Base-by-base conservation (phyloP, 2,113 vertebrate species). In the Laterallus jamaicensis region DNA sequence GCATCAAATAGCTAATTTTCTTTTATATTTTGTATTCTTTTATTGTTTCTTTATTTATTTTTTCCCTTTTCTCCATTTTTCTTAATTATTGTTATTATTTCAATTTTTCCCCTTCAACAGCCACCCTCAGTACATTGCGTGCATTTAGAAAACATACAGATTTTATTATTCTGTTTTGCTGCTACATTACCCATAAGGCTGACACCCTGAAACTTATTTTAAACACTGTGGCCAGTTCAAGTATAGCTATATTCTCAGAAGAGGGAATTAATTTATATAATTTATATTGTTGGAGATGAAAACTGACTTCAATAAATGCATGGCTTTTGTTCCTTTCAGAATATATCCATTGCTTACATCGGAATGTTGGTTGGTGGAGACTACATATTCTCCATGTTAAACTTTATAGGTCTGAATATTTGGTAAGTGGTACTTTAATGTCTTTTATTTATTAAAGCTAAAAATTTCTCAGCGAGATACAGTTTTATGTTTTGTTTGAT, bases 351-450 rank as follows among this genome's bases (percentile, higher is more conserved):
- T 8, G 98, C 98, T 82, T 99, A 99, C 91, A 98, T 99, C 5
- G 99, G 99, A 37, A 99, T 99, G 96, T 98, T 99, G 83, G 67
- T 99, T 50, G 99, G 99, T 56, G 99, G 99, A 96, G 99, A 99
- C 96, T 99, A 99, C 74, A 59, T 98, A 76, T 99, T 99, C 95
- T 99, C 99, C 5, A 69, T 98, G 97, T 96, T 98, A 73, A 99
- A 99, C 96, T 99, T 99, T 73, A 60, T 99, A 26, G 99, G 99
- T 21, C 97, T 99, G 96, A 99, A 98, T 96, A 99, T 99, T 97
- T 99, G 99, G 98, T 99, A 97, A 98, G 98, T 98, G 44, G n/a
- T 44, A 68, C 74, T 91, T 82, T n/a, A 92, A 86, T 78, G 87
- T 54, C 35, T 10, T 96, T 60, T 58, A 44, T 89, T 95, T 91